These are phyloP conservation scores for Embiotoca jacksoni DNA, from an alignment of 2,113 vertebrate genomes.

Conservation along the genomic window DNA sequence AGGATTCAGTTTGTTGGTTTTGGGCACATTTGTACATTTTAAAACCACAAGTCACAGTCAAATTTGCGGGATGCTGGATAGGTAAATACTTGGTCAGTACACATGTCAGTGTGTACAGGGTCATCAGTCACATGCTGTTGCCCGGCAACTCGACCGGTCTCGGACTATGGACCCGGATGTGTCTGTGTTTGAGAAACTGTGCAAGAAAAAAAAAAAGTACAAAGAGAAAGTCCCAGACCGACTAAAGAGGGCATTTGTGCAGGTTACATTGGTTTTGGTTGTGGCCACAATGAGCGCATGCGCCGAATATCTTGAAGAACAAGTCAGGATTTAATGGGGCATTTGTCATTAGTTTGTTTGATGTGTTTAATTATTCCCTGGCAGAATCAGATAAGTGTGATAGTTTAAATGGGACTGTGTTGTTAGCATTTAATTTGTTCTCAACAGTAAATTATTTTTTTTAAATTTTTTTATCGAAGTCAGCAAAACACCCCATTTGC, in stretches of 20 bases:
- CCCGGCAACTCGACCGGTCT: constrained; percentile 42
- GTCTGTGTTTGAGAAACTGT: not conserved
- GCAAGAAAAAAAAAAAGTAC: not conserved
- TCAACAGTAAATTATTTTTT: not conserved
- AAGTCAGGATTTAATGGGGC: constrained; percentile 3
- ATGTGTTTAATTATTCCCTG: not conserved
- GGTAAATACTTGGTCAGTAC: constrained; percentile 35
- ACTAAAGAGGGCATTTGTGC: constrained; percentile 21
- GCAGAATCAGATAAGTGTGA: not conserved
- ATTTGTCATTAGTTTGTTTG: not conserved
- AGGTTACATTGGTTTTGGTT: constrained; percentile 25
- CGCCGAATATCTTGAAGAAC: constrained; percentile 32
- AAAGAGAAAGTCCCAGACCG: not conserved
- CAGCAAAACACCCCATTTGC: constrained; percentile 4
- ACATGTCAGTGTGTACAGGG: constrained; percentile 10
- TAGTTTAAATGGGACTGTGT: too few relatives aligned
- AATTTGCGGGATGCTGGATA: not conserved
- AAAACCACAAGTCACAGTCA: not conserved
- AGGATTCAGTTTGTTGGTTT: not conserved
- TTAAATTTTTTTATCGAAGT: not conserved
- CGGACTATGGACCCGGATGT: constrained; percentile 63
- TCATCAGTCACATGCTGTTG: constrained; percentile 66
- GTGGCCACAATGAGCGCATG: constrained; percentile 26
- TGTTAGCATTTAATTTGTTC: not conserved
- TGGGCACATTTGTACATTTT: not conserved